These are phyloP conservation scores for Yponomeuta malinellus DNA, from an alignment of 2,888 invertebrate species.

Conservation along the genomic window DNA sequence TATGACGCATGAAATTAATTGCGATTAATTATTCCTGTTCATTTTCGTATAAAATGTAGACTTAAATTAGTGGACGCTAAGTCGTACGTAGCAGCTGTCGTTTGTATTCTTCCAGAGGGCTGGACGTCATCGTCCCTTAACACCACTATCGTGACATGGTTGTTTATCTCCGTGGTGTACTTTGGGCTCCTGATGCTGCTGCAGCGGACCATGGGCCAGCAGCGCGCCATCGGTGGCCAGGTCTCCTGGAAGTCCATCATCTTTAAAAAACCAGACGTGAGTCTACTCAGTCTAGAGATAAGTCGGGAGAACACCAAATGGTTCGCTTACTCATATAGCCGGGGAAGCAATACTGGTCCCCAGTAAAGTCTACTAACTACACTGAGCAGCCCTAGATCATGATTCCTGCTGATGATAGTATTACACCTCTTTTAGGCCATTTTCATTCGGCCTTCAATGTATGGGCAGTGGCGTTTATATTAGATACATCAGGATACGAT, in stretches of 20 bases:
- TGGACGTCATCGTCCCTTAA: neutral
- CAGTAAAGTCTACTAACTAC: neutral
- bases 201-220: slow-evolving; percentile 49
- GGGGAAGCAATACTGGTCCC: neutral
- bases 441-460: too few species aligned
- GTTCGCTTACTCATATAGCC: neutral
- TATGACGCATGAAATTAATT: too few species aligned
- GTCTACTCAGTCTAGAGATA: neutral
- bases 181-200: slow-evolving; percentile 51
- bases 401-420: too few species aligned
- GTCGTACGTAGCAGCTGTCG: too few species aligned
- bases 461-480: too few species aligned
- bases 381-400: neutral
- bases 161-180: slow-evolving; percentile 41
- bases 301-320: neutral
- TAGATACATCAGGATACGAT: neutral
- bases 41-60: too few species aligned
- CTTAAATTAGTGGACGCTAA: too few species aligned
- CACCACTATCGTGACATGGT: slow-evolving; percentile 38
- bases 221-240: slow-evolving; percentile 53
- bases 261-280: slow-evolving; percentile 47
- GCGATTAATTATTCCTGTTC: too few species aligned
- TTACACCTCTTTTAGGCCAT: too few species aligned
- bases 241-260: slow-evolving; percentile 58
- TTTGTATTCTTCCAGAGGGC: too few species aligned